Percentiles rank a stretch among this genome's conserved stretches.
These are phyloP conservation scores for Pseudorhombus dupliciocellatus DNA, from an alignment of 2,113 vertebrate species.

Conservation along the genomic window DNA sequence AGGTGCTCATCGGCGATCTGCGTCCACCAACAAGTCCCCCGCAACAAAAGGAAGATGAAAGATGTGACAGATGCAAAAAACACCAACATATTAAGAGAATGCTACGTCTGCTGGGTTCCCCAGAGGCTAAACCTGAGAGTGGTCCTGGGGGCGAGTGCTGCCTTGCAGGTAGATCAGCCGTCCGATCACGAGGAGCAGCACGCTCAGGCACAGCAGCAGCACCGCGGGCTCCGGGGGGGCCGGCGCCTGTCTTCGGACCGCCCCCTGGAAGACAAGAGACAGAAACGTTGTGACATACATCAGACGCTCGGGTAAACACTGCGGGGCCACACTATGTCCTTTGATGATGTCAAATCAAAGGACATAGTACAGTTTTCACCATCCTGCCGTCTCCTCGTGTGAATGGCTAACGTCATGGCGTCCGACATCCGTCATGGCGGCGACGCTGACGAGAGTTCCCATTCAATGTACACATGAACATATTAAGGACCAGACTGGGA, in stretches of 20 bases:
- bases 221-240: constrained; percentile 64
- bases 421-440: not conserved
- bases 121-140: constrained; percentile 53
- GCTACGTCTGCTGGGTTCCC: constrained; percentile 79
- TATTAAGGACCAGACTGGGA: too few relatives aligned
- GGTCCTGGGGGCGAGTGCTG: constrained; percentile 49
- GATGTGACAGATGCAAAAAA: constrained; percentile 24
- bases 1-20: constrained; percentile 6
- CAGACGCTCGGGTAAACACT: constrained; percentile 33
- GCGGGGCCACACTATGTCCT: not conserved
- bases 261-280: constrained; percentile 67
- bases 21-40: not conserved
- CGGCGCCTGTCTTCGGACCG: too few relatives aligned
- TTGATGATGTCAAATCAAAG: constrained; percentile 49
- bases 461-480: not conserved
- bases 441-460: not conserved
- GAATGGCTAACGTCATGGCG: not conserved
- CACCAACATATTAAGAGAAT: constrained; percentile 13
- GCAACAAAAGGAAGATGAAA: constrained; percentile 9
- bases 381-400: constrained; percentile 65
- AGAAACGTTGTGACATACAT: constrained; percentile 24
- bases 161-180: constrained; percentile 71
- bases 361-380: constrained; percentile 55
- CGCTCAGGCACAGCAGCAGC: constrained; percentile 67
- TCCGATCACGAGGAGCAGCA: constrained; percentile 73